Evolutionary conservation across 2,797 vertebrate genomes (phyloP), one percentile per base, ranked within the genome.

Genomic region (Steatocranus sp.): DNA sequence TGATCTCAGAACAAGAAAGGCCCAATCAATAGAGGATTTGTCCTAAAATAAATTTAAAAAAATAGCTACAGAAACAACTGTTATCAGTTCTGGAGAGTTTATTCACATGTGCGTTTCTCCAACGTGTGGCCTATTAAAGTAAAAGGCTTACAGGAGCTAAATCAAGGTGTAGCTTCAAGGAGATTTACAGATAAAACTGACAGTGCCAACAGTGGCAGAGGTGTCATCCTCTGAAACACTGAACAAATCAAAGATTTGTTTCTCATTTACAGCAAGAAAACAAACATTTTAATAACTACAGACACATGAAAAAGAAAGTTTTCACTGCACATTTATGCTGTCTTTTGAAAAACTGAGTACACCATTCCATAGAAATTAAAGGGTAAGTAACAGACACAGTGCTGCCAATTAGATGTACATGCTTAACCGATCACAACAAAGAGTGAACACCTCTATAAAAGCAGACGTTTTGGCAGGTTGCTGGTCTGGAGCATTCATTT

Each of bases 1-100:
- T 93, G 88, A 92, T 94, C 90, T 91, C 83, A 83, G 75, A 91
- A 93, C 87, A 93, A 92, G 92, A 88, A 20, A 3, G 49, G 51
- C 66, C 74, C 74, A 86, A 79, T 93, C 90, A 86, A 92, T 86
- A 86, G 43, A 77, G 41, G 73, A 79, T 79, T 76, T 78, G 76
- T 85, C 70, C 80, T 46, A 88, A 90, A 88, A 88, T 3, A 5
- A 6, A 18, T n/a, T n/a, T 8, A 3, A 1, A 7, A 7, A 0
- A 50, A 10, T 11, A 73, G 54, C 8, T n/a, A 25, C 77, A 68
- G 66, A 81, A 75, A 49, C 5, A 4, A 75, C 34, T 3, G 48
- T 85, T 76, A 79, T 82, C 76, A 86, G 27, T 84, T 75, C 49
- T 81, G 32, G 25, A 75, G 23, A 73, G 81, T 89, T 27, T 8